A percentile compares a stretch with the other conserved stretches of the same genome.
Evolutionary conservation across 1,140 invertebrate genomes (phyloP).

Genomic region (Drosophila simulans): DNA sequence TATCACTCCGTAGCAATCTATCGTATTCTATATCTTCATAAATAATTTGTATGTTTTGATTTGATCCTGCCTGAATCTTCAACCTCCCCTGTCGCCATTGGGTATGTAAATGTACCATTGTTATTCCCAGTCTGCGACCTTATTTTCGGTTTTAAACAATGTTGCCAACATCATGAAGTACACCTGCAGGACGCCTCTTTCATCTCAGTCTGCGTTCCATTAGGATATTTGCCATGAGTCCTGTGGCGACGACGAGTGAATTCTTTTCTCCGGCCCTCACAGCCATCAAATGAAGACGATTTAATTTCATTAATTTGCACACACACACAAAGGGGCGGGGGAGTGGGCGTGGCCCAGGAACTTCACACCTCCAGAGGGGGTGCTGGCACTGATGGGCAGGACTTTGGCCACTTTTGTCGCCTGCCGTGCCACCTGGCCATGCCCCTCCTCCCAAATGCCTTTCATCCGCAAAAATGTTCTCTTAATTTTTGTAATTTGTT

Average conservation of each 20-base stretch:
- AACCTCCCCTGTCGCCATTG: no score
- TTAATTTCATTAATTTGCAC: slow-evolving; percentile 80
- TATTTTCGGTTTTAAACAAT: slow-evolving; percentile 18
- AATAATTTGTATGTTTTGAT: neutral
- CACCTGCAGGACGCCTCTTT: slow-evolving; percentile 10
- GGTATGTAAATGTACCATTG: slow-evolving; percentile 19
- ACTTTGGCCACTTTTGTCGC: slow-evolving; percentile 21
- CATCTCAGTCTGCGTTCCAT: slow-evolving; percentile 24
- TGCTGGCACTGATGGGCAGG: neutral
- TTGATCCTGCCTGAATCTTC: neutral
- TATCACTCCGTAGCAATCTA: neutral
- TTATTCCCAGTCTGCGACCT: slow-evolving; percentile 1
- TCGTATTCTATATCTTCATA: neutral
- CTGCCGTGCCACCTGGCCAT: neutral
- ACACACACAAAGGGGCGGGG: slow-evolving; percentile 7
- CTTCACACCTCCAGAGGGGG: slow-evolving; percentile 2
- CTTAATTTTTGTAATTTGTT: slow-evolving; percentile 78
- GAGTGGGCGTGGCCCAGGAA: neutral
- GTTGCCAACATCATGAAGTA: slow-evolving; percentile 21
- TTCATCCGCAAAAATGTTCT: slow-evolving; percentile 65
- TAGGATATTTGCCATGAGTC: slow-evolving; percentile 40
- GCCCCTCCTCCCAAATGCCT: slow-evolving; percentile 1
- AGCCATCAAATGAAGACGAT: slow-evolving; percentile 73
- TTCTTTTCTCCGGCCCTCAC: slow-evolving; percentile 8
- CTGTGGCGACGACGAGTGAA: slow-evolving; percentile 28